A percentile compares a stretch with the other conserved stretches of the same genome.
Evolutionary conservation across 2,888 invertebrate species (phyloP).

Genomic region (Lacanobia wlatinum): DNA sequence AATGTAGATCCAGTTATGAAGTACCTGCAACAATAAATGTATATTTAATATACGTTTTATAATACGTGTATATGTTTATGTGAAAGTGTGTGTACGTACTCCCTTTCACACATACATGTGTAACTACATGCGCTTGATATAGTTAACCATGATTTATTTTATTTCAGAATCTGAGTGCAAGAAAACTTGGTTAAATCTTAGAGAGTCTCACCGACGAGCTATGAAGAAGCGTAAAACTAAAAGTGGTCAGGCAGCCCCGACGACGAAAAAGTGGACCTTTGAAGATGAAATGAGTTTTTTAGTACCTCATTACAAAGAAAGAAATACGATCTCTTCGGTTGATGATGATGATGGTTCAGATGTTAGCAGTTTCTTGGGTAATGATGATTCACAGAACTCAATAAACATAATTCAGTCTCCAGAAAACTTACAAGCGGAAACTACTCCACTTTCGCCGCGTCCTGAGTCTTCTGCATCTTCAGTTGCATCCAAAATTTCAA

Average conservation of each 20-base stretch:
- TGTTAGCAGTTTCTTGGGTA: conserved; percentile 41
- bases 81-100: no score
- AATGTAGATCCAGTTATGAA: conserved; percentile 61
- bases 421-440: no score
- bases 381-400: conserved; percentile 60
- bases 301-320: conserved; percentile 63
- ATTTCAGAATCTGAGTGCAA: conserved; percentile 62
- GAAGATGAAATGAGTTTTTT: conserved; percentile 66
- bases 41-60: no score
- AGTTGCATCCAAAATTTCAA: no score
- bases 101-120: no score
- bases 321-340: background rate
- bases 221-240: conserved; percentile 62
- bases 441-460: no score
- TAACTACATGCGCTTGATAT: no score
- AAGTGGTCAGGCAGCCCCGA: conserved; percentile 61
- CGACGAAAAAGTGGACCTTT: conserved; percentile 63
- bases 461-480: no score
- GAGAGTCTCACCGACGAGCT: conserved; percentile 55
- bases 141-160: no score
- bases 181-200: conserved; percentile 64
- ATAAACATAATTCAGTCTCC: background rate
- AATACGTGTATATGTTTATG: no score
- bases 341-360: no score
- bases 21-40: conserved; percentile 15